Evolutionary conservation across 2,113 vertebrate genomes (phyloP).

Genomic region (Speoplatyrhinus poulsoni): DNA sequence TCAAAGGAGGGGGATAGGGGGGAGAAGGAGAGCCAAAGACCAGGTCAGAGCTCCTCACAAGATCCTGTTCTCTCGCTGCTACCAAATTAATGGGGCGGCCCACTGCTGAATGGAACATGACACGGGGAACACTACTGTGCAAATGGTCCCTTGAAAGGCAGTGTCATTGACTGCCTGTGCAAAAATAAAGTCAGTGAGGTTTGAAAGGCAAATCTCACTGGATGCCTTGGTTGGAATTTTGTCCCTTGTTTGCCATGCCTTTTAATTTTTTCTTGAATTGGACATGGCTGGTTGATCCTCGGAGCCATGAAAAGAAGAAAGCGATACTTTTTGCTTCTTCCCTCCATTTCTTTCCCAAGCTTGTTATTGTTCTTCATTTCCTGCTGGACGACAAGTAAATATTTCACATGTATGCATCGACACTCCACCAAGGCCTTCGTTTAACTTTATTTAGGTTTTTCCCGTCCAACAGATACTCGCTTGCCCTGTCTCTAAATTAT

Average conservation of each 20-base stretch:
- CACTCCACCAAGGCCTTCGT: slow-evolving; percentile 48
- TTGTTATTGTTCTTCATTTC: slow-evolving; percentile 76
- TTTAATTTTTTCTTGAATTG: slow-evolving; percentile 10
- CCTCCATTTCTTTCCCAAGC: slow-evolving; percentile 74
- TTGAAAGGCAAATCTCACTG: neutral
- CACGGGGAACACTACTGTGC: neutral
- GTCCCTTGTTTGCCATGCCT: neutral
- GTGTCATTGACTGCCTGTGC: neutral
- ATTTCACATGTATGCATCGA: slow-evolving; percentile 67
- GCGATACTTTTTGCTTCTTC: slow-evolving; percentile 71
- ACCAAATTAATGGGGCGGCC: neutral
- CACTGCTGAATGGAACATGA: neutral
- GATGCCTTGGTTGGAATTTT: neutral
- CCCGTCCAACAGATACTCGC: slow-evolving; percentile 32
- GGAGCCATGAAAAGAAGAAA: slow-evolving; percentile 32
- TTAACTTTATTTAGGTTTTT: slow-evolving; percentile 43
- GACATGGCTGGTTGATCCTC: slow-evolving; percentile 17
- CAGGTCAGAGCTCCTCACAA: slow-evolving; percentile 72
- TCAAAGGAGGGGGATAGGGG: slow-evolving; percentile 36
- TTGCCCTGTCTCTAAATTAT: slow-evolving; percentile 41
- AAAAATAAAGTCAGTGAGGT: neutral
- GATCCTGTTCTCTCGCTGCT: slow-evolving; percentile 43
- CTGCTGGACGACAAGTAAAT: slow-evolving; percentile 71
- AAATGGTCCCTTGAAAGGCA: neutral
- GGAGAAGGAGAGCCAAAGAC: slow-evolving; percentile 44